A percentile compares a stretch with the other conserved stretches of the same genome.
Evolutionary conservation across 2,888 invertebrate species (phyloP).

Genomic region (Microctonus hyperodae): DNA sequence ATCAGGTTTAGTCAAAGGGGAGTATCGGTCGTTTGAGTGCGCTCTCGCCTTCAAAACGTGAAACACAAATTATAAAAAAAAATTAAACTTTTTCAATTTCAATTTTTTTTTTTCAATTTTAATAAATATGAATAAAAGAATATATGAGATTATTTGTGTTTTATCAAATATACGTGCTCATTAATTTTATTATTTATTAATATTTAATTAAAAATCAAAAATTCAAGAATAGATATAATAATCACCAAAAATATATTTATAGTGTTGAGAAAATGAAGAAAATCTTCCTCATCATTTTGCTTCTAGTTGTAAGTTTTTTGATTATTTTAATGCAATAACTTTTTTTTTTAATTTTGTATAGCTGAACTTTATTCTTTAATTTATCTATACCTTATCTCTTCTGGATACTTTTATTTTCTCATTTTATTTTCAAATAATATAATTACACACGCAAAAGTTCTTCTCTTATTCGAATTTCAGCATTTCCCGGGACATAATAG

Average conservation of each 20-base stretch:
- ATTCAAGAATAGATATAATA: background rate
- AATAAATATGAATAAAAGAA: background rate
- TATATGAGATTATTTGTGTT: background rate
- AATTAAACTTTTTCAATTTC: background rate
- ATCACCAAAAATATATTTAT: background rate
- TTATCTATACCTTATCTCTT: background rate
- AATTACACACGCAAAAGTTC: background rate
- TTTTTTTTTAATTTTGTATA: background rate
- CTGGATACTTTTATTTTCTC: background rate
- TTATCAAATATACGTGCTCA: background rate
- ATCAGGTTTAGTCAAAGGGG: background rate
- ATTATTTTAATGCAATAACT: background rate
- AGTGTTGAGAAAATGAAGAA: background rate
- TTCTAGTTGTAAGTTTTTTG: conserved; percentile 2
- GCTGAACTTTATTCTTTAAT: background rate
- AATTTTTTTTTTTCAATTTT: no score
- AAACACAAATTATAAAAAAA: background rate
- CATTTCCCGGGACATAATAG: background rate
- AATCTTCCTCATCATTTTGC: background rate
- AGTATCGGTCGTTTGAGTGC: background rate
- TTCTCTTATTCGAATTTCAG: background rate
- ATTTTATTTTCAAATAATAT: background rate
- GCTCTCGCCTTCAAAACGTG: background rate
- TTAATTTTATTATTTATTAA: no score
- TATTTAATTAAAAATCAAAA: background rate